A percentile compares a stretch with the other conserved stretches of the same genome.
These are phyloP conservation scores for Lacerta agilis DNA, from an alignment of 2,797 vertebrate species.

Conservation along the genomic window DNA sequence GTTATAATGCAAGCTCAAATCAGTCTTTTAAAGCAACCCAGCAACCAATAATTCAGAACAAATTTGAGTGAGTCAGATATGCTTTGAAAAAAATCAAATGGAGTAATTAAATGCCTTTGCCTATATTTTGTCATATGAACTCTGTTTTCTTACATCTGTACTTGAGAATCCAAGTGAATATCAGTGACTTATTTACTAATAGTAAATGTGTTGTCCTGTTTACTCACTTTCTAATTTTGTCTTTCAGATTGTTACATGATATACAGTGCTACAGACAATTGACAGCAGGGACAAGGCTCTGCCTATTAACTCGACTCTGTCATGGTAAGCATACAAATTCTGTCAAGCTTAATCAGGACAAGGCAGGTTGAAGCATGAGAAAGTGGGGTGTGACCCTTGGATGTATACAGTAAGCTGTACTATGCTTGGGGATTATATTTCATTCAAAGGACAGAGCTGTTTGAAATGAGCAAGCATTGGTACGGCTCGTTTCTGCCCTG, in stretches of 20 bases:
- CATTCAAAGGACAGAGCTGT: not conserved
- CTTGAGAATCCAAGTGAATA: constrained; percentile 25
- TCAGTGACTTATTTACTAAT: constrained; percentile 2
- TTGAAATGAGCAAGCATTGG: not conserved
- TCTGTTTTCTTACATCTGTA: not conserved
- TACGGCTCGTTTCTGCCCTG: not conserved
- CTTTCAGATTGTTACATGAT: constrained; percentile 64
- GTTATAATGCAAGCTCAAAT: not conserved
- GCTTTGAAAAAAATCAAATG: constrained; percentile 22
- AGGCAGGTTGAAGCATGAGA: not conserved
- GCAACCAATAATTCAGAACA: constrained; percentile 21
- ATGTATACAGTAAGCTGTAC: not conserved
- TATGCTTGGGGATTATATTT: not conserved
- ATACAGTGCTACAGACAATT: constrained; percentile 52
- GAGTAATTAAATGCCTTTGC: constrained; percentile 20
- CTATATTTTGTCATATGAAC: constrained; percentile 36
- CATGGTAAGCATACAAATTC: constrained; percentile 75
- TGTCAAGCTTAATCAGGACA: not conserved
- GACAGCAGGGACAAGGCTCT: constrained; percentile 64
- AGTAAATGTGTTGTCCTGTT: not conserved
- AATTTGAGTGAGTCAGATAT: constrained; percentile 31
- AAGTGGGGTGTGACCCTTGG: rapidly evolving
- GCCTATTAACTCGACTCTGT: constrained; percentile 74
- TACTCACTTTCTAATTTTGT: not conserved
- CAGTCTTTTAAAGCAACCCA: not conserved